Evolutionary conservation across 2,888 invertebrate genomes (phyloP), one percentile per base, ranked within the genome.

Genomic region (Pheosia gnoma): DNA sequence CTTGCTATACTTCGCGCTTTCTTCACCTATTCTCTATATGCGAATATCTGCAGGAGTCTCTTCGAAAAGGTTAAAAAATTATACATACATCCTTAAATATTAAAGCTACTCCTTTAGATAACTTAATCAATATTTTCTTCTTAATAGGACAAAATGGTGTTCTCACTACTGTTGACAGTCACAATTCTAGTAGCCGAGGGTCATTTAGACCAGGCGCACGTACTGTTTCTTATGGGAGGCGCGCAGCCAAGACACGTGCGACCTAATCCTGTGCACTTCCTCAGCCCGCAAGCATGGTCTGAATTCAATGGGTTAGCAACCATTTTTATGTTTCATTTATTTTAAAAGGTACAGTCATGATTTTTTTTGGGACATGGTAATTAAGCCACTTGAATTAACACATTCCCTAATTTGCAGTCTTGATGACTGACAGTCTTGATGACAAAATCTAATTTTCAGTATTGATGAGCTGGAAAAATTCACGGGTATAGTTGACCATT

Each of bases 11-110:
- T 99, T 67, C 96, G 95, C 60, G 94, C 95, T 61, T 96, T 96
- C 84, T 98, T 99, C 85, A 98, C 98, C 0, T 97, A 97, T 81
- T 98, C 97, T 11, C 94, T 99, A 1, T 99, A 98, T 81, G 94
- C 96, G 37, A 99, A 98, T 84, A 97, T 99, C 77, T 98, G 98
- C 84, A 95, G 98, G 76, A 98, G 98, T 82, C 94, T 99, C 49
- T 98, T 99, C 88, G 98, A 98, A 88, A 97, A 98, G 94, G 96
- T 96, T 39, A 8, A 38, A 39, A 52, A 36, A 8, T 3, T 52
- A 4, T 36, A 8, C 37, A 4, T 36, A 8, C 37, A 8, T 37
- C 3, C 52, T 52, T 52, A 8, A 36, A 52, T 10, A 52, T 52
- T 52, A 5, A 47, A 47, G n/a, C 10, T 8, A 3, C 9, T 43